phyloP scores from a whole-genome alignment of 2,797 vertebrate species.

The Mastacembelus armatus region DNA sequence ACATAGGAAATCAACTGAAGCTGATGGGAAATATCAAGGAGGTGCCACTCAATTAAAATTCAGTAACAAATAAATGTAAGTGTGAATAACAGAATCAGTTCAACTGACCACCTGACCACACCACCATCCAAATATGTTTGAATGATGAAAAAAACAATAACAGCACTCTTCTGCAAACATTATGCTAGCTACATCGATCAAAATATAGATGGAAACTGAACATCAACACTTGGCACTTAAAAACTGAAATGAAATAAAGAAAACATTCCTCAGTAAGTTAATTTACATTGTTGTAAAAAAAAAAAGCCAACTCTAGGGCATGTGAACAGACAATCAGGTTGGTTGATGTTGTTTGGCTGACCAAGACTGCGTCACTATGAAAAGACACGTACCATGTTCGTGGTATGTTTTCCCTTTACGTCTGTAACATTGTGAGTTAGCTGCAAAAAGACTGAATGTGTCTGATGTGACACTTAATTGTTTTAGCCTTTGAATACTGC shows the following conservation, averaged over 20 bases:
- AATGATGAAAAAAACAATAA: slow-evolving; percentile 62
- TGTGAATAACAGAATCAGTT: slow-evolving; percentile 59
- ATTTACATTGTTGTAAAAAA: slow-evolving; percentile 81
- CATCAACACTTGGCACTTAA: slow-evolving; percentile 80
- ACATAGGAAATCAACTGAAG: slow-evolving; percentile 62
- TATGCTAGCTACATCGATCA: slow-evolving; percentile 72
- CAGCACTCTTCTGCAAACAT: slow-evolving; percentile 66
- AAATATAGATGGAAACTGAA: slow-evolving; percentile 69
- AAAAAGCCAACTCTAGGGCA: slow-evolving; percentile 64
- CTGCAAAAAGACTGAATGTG: not conserved
- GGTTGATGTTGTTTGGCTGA: slow-evolving; percentile 69
- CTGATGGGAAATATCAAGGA: slow-evolving; percentile 65
- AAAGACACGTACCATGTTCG: slow-evolving; percentile 42
- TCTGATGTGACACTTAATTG: slow-evolving; percentile 20
- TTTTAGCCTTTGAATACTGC: slow-evolving; percentile 53
- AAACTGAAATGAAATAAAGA: slow-evolving; percentile 67
- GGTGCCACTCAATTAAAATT: slow-evolving; percentile 58
- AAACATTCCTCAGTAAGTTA: slow-evolving; percentile 79
- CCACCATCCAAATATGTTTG: slow-evolving; percentile 64
- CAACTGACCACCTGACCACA: slow-evolving; percentile 67
- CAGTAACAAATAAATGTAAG: slow-evolving; percentile 67
- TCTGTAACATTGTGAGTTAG: slow-evolving; percentile 20
- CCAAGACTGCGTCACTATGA: slow-evolving; percentile 50
- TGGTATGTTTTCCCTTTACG: slow-evolving; percentile 45
- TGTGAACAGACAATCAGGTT: slow-evolving; percentile 66